Conservation (phyloP, 1,140 invertebrate species). For the Platyscapa corneri region DNA sequence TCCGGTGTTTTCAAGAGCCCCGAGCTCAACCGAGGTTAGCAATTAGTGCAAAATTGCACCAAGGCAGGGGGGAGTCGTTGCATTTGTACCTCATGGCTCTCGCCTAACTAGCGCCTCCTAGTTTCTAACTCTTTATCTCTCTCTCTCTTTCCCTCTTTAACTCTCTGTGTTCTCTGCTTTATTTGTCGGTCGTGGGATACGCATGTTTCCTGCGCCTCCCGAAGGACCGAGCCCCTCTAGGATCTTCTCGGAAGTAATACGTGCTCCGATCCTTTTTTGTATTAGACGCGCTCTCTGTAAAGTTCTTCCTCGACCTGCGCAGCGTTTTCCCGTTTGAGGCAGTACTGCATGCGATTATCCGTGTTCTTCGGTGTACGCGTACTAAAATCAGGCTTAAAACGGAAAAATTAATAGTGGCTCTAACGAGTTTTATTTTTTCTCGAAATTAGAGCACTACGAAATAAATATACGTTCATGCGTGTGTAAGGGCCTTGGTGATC, state of each 20-base stretch:
- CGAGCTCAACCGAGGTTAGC: constrained; percentile 42
- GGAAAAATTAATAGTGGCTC: constrained; percentile 45
- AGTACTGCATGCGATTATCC: constrained; percentile 26
- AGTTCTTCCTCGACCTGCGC: background rate
- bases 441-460: background rate
- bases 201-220: background rate
- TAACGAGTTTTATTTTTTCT: constrained; percentile 33
- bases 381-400: constrained; percentile 33
- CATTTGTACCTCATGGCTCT: constrained; percentile 50
- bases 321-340: background rate
- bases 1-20: constrained; percentile 10
- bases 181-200: constrained; percentile 38
- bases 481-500: background rate
- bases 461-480: background rate
- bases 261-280: background rate
- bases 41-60: constrained; percentile 61
- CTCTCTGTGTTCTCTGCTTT: constrained; percentile 43
- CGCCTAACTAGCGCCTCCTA: constrained; percentile 14
- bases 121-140: background rate
- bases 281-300: background rate
- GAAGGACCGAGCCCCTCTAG: too few species aligned
- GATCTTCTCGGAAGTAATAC: constrained; percentile 29
- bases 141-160: constrained; percentile 45
- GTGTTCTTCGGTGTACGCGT: constrained; percentile 42
- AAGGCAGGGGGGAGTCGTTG: background rate